Conservation (phyloP, 2,888 invertebrate genomes). For the Resseliella maxima region DNA sequence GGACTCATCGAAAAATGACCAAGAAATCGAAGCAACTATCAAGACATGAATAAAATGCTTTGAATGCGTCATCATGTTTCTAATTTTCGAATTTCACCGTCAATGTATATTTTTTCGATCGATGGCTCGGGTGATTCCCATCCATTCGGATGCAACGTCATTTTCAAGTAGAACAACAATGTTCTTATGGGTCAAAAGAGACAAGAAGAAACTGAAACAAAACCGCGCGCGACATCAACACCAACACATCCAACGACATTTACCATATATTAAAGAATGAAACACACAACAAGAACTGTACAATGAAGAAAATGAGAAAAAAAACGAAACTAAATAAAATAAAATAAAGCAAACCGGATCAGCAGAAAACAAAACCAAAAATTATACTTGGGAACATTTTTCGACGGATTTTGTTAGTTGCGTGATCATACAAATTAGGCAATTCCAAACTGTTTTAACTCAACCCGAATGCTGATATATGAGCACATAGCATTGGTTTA, state of each 20-base stretch:
- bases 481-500: background rate
- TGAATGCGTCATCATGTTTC: background rate
- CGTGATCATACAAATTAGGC: constrained; percentile 48
- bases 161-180: background rate
- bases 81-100: constrained; percentile 9
- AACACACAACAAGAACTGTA: background rate
- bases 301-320: background rate
- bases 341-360: background rate
- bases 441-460: constrained; percentile 24
- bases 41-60: background rate
- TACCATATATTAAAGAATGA: background rate
- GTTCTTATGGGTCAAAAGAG: no score
- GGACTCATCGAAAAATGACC: no score
- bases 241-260: no score
- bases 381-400: background rate
- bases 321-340: background rate
- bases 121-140: background rate
- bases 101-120: background rate
- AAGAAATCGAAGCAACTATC: background rate
- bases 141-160: constrained; percentile 27
- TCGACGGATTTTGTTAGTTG: constrained; percentile 44
- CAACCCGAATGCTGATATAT: constrained; percentile 31
- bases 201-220: no score
- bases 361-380: constrained; percentile 8
- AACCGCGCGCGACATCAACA: no score